Base-by-base conservation (phyloP, 2,888 invertebrate genomes). In the Onchidella celtica region DNA sequence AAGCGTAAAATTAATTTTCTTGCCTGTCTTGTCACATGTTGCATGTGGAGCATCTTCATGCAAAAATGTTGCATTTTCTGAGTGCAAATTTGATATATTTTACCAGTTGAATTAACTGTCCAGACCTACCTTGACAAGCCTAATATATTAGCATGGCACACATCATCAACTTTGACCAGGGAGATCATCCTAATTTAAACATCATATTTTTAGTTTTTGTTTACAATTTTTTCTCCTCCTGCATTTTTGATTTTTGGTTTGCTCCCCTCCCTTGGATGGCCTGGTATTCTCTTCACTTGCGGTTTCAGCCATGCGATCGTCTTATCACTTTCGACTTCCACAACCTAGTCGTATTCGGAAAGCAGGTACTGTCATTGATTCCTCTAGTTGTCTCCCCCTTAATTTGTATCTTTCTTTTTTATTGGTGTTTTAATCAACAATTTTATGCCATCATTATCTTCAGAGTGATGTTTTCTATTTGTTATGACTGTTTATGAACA, bases 301-400 rank as follows among this genome's bases (percentile, higher is more conserved):
- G 68, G 61, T 72, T 63, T 29, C 79, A 79, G 79, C 79, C 36
- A 34, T 79, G 79, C 72, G 79, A 34, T 79, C 79, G 2, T 1
- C 73, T 11, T 79, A 70, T 36, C 47, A 65, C 69, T 79, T 79
- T 34, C 59, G 79, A 55, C 72, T 73, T 6, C 79, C 79, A 55
- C 63, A 61, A 47, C 65, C 65, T 34, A 34, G 59, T 36, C n/a
- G 34, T 0, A 79, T 79, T 9, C 24, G 79, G 65, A 79, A 79
- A 79, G 79, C 79, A 79, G 79, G 79, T 79, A 79, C 40, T n/a
- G 47, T 65, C 14, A 21, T 4, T 29, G 0, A 47, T 21, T 29
- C 17, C 17, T 11, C 9, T 17, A 47, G 6, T 47, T 47, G 17
- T 47, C 47, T 17, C 47, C n/a, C 61, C 66, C 32, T 9, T 47